A percentile compares a stretch with the other conserved stretches of the same genome.
These are phyloP conservation scores for Neosalanx taihuensis DNA, from an alignment of 2,797 vertebrate genomes.

Conservation along the genomic window DNA sequence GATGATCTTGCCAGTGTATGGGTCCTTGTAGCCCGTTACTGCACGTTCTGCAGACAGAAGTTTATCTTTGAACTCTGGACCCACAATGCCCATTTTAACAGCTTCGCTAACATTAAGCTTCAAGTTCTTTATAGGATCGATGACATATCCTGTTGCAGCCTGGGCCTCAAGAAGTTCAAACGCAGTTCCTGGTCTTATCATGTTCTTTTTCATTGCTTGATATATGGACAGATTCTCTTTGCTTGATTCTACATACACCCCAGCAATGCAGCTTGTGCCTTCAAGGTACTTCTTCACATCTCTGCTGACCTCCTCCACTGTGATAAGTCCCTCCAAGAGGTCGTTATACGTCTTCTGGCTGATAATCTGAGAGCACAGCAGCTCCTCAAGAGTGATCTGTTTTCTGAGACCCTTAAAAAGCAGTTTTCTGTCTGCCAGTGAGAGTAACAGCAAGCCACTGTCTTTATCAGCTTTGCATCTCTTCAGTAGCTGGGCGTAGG, in stretches of 20 bases:
- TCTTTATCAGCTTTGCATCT: constrained; percentile 80
- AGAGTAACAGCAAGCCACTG: constrained; percentile 79
- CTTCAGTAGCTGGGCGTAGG: constrained; percentile 85
- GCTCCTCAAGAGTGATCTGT: constrained; percentile 90
- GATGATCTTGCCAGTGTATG: constrained; percentile 90
- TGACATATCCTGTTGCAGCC: constrained; percentile 92
- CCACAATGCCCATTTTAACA: constrained; percentile 89
- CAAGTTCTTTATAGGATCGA: constrained; percentile 94
- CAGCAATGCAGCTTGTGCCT: constrained; percentile 93
- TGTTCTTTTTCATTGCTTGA: constrained; percentile 98
- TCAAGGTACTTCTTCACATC: constrained; percentile 88
- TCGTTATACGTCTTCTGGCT: constrained; percentile 83
- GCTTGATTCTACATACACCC: constrained; percentile 87
- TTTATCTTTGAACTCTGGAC: constrained; percentile 96
- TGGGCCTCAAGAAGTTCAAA: constrained; percentile 97
- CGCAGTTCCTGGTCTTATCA: constrained; percentile 94
- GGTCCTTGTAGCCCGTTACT: constrained; percentile 92
- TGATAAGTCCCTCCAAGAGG: constrained; percentile 82
- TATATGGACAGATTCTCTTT: constrained; percentile 95
- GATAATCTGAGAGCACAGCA: constrained; percentile 87
- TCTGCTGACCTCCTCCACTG: constrained; percentile 88
- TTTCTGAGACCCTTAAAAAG: constrained; percentile 93
- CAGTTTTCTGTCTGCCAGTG: constrained; percentile 80
- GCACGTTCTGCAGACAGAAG: constrained; percentile 92
- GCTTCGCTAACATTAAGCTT: constrained; percentile 91